Evolutionary conservation across 2,113 vertebrate species (phyloP).

Genomic region (Syngnathus scovelli): DNA sequence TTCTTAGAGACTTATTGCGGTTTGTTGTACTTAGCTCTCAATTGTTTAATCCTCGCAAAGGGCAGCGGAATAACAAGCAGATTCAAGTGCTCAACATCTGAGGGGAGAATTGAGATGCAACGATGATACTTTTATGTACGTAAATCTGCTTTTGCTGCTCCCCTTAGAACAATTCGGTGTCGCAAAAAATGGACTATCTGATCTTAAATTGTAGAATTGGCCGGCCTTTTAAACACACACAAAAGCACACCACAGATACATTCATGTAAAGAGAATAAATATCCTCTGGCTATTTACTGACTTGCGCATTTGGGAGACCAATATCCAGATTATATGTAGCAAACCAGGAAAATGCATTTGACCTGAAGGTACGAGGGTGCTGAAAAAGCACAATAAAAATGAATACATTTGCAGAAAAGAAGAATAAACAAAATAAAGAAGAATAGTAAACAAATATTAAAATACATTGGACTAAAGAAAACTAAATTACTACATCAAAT

Average conservation of each 20-base stretch:
- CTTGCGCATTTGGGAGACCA: slow-evolving; percentile 33
- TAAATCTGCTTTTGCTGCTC: slow-evolving; percentile 15
- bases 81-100: slow-evolving; percentile 41
- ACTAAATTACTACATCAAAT: background rate
- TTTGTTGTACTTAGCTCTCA: slow-evolving; percentile 18
- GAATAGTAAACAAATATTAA: background rate
- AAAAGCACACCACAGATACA: slow-evolving; percentile 26
- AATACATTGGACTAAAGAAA: background rate
- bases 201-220: slow-evolving; percentile 37
- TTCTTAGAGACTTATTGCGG: slow-evolving; percentile 4
- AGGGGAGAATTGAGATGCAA: slow-evolving; percentile 40
- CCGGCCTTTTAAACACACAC: slow-evolving; percentile 40
- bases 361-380: slow-evolving; percentile 38
- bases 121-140: too few species aligned
- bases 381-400: slow-evolving; percentile 20
- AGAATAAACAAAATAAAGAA: background rate
- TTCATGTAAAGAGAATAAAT: slow-evolving; percentile 50
- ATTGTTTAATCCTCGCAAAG: slow-evolving; percentile 1
- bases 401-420: slow-evolving; percentile 3
- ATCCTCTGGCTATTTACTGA: slow-evolving; percentile 53
- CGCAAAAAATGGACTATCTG: slow-evolving; percentile 42
- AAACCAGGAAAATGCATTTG: slow-evolving; percentile 47
- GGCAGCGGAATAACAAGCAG: slow-evolving; percentile 30
- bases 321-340: slow-evolving; percentile 39
- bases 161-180: slow-evolving; percentile 27